A percentile compares a stretch with the other conserved stretches of the same genome.
Conservation (phyloP, 2,113 vertebrate genomes). For the Gavia stellata region DNA sequence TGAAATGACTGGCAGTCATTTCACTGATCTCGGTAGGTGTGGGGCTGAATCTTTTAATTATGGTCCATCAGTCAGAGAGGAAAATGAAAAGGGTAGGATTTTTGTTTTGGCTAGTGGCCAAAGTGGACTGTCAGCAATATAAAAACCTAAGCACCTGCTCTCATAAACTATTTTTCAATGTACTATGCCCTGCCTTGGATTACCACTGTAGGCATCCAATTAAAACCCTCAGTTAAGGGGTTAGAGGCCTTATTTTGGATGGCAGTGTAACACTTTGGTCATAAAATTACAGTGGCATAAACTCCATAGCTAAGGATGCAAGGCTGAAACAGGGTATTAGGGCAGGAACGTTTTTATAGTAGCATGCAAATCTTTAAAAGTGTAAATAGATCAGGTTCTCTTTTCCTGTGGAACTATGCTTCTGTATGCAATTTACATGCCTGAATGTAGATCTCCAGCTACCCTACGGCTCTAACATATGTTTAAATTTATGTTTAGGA, state of each 20-base stretch:
- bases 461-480: accelerated
- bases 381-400: background rate
- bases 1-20: slow-evolving; percentile 19
- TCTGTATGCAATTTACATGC: background rate
- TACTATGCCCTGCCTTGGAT: background rate
- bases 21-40: background rate
- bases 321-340: background rate
- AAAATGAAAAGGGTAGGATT: background rate
- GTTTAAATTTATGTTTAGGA: background rate
- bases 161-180: background rate
- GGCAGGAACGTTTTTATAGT: background rate
- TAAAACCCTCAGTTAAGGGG: background rate
- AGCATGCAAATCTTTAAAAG: background rate
- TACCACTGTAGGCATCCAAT: background rate
- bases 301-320: background rate
- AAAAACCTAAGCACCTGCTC: background rate
- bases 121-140: background rate
- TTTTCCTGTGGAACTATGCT: background rate
- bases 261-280: background rate
- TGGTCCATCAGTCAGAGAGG: background rate
- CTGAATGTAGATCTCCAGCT: background rate
- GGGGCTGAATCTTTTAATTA: background rate
- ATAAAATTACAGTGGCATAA: background rate
- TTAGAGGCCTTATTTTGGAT: background rate
- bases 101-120: background rate